These are phyloP conservation scores for Diplolepis rosae DNA, from an alignment of 2,888 invertebrate species.

Conservation along the genomic window DNA sequence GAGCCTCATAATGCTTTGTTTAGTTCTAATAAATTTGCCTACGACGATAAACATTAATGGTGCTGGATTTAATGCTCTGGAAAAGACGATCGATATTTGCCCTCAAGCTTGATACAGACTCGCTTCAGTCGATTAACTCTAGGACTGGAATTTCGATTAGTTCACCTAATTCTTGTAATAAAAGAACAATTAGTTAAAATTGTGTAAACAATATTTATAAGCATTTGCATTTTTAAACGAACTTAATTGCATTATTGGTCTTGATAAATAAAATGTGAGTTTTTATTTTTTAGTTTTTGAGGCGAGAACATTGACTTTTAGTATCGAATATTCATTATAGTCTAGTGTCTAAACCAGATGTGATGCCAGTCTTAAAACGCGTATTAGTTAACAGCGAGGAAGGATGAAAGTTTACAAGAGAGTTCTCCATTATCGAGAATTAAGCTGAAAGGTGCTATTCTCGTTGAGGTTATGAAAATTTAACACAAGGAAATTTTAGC, in stretches of 20 bases:
- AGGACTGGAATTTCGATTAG: constrained; percentile 19
- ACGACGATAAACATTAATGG: constrained; percentile 45
- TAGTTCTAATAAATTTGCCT: constrained; percentile 53
- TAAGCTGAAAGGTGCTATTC: constrained; percentile 59
- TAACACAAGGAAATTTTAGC: constrained; percentile 58
- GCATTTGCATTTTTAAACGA: too few species aligned
- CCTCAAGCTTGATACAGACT: constrained; percentile 32
- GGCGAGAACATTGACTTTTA: too few species aligned
- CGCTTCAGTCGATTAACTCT: constrained; percentile 17
- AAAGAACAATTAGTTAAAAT: too few species aligned
- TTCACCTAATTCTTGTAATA: constrained; percentile 1
- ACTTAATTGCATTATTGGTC: too few species aligned
- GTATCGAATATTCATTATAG: background rate
- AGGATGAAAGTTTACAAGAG: constrained; percentile 49
- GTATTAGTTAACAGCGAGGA: background rate
- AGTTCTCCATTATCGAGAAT: constrained; percentile 62
- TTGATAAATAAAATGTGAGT: too few species aligned
- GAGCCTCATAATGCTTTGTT: constrained; percentile 40
- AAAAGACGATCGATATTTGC: constrained; percentile 46
- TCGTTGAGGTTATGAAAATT: constrained; percentile 63
- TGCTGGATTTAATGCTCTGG: constrained; percentile 47
- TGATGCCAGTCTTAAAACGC: background rate
- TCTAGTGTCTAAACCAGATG: background rate
- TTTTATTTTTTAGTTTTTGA: too few species aligned
- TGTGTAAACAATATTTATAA: too few species aligned